A percentile compares a stretch with the other conserved stretches of the same genome.
Conservation (phyloP, 1,140 invertebrate species). For the Meloidogyne exigua region DNA sequence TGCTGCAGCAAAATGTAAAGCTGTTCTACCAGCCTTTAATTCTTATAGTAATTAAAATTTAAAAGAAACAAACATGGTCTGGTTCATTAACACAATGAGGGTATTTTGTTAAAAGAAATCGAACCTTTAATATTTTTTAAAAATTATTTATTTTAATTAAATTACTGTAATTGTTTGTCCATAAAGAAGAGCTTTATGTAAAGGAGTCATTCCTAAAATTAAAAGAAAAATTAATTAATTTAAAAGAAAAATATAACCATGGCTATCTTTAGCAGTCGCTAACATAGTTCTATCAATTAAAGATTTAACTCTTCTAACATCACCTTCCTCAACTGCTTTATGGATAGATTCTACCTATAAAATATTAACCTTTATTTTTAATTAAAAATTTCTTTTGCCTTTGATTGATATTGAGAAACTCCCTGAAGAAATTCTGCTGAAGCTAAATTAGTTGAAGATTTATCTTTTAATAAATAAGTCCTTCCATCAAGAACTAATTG, state of each 20-base stretch:
- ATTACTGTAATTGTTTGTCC: slow-evolving; percentile 62
- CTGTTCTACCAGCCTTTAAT: slow-evolving; percentile 58
- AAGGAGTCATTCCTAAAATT: slow-evolving; percentile 71
- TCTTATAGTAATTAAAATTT: slow-evolving; percentile 12
- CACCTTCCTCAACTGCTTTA: slow-evolving; percentile 78
- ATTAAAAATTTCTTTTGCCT: not conserved
- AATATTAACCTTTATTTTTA: too few relatives aligned
- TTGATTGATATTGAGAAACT: slow-evolving; percentile 65
- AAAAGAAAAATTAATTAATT: not conserved
- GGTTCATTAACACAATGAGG: slow-evolving; percentile 74
- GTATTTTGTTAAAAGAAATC: slow-evolving; percentile 75
- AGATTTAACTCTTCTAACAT: slow-evolving; percentile 78
- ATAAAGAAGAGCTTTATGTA: slow-evolving; percentile 82
- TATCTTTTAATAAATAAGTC: slow-evolving; percentile 54
- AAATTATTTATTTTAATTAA: not conserved
- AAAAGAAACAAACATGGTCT: slow-evolving; percentile 71
- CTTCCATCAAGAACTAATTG: slow-evolving; percentile 61
- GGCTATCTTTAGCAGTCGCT: slow-evolving; percentile 75
- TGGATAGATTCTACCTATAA: slow-evolving; percentile 83
- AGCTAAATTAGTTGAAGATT: slow-evolving; percentile 54
- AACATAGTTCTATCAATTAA: slow-evolving; percentile 84
- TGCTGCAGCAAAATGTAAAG: slow-evolving; percentile 61
- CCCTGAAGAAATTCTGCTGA: slow-evolving; percentile 56
- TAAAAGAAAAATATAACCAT: slow-evolving; percentile 40
- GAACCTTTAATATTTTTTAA: slow-evolving; percentile 44